Conservation (phyloP, 2,113 vertebrate genomes). For the Pseudolaguvia tuberculata region DNA sequence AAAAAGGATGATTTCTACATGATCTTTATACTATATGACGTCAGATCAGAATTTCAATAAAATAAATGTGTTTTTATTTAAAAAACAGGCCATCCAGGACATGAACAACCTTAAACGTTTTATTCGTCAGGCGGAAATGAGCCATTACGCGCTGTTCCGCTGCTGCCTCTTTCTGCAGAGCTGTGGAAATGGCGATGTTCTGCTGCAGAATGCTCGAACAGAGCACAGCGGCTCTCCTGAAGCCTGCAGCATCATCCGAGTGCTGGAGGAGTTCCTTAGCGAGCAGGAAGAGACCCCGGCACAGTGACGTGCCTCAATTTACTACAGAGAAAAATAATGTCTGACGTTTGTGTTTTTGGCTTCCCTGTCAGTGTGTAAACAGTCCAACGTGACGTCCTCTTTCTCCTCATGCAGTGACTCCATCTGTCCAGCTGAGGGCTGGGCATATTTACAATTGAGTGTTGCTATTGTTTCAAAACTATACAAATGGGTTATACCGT, state of each 20-base stretch:
- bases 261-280: conserved; percentile 89
- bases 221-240: conserved; percentile 90
- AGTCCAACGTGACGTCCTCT: too few species aligned
- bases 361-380: background rate
- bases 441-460: background rate
- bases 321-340: background rate
- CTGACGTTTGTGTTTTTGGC: background rate
- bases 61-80: background rate
- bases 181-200: conserved; percentile 88
- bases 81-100: conserved; percentile 88
- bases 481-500: too few species aligned
- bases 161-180: conserved; percentile 89
- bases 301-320: conserved; percentile 9
- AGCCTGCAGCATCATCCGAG: conserved; percentile 82
- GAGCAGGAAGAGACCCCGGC: conserved; percentile 62
- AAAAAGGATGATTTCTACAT: background rate
- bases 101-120: conserved; percentile 97
- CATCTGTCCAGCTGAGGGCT: background rate
- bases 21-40: background rate
- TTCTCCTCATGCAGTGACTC: background rate
- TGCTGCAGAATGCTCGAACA: conserved; percentile 85
- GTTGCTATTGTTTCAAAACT: background rate
- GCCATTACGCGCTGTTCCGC: conserved; percentile 92
- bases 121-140: conserved; percentile 93
- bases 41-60: too few species aligned